These are phyloP conservation scores for Gopherus evgoodei DNA, from an alignment of 2,113 vertebrate species.

Conservation along the genomic window DNA sequence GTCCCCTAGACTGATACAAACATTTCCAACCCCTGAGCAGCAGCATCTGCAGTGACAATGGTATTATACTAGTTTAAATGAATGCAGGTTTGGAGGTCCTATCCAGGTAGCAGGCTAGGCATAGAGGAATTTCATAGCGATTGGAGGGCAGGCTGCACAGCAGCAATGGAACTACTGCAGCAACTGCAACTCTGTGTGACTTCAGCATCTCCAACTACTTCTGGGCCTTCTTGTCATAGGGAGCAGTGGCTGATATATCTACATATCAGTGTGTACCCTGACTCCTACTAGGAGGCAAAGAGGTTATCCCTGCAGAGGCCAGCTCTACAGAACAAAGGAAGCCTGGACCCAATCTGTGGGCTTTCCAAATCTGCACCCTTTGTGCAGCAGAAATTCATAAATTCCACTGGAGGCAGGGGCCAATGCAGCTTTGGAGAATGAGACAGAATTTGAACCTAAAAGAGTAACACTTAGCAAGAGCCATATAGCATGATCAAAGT, in stretches of 20 bases:
- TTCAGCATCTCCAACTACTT: no score
- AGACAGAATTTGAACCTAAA: not conserved
- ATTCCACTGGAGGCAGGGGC: not conserved
- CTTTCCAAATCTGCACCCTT: not conserved
- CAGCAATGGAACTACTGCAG: not conserved
- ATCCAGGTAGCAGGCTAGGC: fast-evolving
- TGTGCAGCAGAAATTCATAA: not conserved
- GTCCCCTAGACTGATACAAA: not conserved
- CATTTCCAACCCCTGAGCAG: not conserved
- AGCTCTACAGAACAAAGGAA: not conserved
- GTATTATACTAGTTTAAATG: not conserved
- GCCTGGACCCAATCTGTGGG: not conserved
- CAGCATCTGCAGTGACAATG: fast-evolving
- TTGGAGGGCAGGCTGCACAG: not conserved
- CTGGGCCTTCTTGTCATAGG: not conserved
- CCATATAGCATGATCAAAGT: not conserved
- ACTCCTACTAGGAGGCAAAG: not conserved
- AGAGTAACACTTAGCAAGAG: fast-evolving
- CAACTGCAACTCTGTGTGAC: not conserved
- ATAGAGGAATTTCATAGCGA: not conserved
- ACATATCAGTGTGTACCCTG: not conserved
- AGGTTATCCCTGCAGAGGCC: not conserved
- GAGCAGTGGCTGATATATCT: not conserved
- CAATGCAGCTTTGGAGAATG: not conserved
- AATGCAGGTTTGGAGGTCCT: fast-evolving